Evolutionary conservation across 2,113 vertebrate genomes (phyloP).

Genomic region (Rhinogobius similis): DNA sequence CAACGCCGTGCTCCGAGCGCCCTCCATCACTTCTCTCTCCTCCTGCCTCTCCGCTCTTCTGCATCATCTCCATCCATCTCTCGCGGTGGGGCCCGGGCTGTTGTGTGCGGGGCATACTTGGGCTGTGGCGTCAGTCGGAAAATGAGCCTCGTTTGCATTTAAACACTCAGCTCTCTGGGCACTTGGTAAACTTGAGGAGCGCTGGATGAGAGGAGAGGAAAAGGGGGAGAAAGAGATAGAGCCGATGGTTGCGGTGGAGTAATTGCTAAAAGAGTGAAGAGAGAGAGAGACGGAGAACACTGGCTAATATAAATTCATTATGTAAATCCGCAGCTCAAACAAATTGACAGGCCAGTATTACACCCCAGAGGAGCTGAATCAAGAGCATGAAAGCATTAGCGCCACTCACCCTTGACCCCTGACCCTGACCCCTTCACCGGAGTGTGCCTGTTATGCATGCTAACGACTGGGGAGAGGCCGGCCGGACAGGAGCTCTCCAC

Average conservation of each 20-base stretch:
- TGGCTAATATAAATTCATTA: slow-evolving; percentile 77
- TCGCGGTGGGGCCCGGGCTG: slow-evolving; percentile 51
- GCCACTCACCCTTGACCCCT: slow-evolving; percentile 72
- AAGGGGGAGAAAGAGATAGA: slow-evolving; percentile 20
- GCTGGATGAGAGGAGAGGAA: slow-evolving; percentile 40
- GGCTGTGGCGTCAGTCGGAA: slow-evolving; percentile 70
- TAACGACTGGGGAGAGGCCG: slow-evolving; percentile 55
- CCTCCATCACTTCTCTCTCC: slow-evolving; percentile 32
- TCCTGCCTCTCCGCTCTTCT: slow-evolving; percentile 19
- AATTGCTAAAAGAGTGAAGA: slow-evolving; percentile 42
- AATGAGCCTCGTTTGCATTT: slow-evolving; percentile 74
- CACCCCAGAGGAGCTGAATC: slow-evolving; percentile 71
- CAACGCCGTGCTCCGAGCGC: slow-evolving; percentile 31
- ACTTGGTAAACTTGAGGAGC: slow-evolving; percentile 70
- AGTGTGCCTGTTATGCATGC: slow-evolving; percentile 72
- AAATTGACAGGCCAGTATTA: slow-evolving; percentile 76
- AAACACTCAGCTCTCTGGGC: slow-evolving; percentile 70
- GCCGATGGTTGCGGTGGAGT: slow-evolving; percentile 18
- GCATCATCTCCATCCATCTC: slow-evolving; percentile 64
- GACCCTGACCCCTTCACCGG: slow-evolving; percentile 66
- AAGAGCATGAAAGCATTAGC: slow-evolving; percentile 75
- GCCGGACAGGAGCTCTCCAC: slow-evolving; percentile 33
- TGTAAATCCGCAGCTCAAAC: slow-evolving; percentile 76
- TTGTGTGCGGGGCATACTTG: slow-evolving; percentile 62
- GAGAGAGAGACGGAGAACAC: slow-evolving; percentile 54